A percentile compares a stretch with the other conserved stretches of the same genome.
Evolutionary conservation across 2,888 invertebrate genomes (phyloP).

Genomic region (Zaprionus bogoriensis): DNA sequence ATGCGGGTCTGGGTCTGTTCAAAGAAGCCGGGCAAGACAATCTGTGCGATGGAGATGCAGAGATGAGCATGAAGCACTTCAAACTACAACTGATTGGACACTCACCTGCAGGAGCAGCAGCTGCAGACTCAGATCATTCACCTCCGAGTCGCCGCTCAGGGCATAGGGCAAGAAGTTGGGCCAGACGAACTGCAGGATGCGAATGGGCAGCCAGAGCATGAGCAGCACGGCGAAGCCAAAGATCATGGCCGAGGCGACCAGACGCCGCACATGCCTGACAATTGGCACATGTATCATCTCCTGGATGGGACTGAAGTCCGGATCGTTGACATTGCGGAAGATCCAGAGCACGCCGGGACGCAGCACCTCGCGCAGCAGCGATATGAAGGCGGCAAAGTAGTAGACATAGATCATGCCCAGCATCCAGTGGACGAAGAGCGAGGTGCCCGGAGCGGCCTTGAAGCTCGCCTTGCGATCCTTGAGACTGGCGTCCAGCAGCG

Average conservation of each 20-base stretch:
- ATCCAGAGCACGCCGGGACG: slow-evolving; percentile 99
- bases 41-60: slow-evolving; percentile 82
- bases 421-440: slow-evolving; percentile 99
- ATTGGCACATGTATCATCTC: slow-evolving; percentile 99
- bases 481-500: slow-evolving; percentile 91
- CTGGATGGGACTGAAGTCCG: slow-evolving; percentile 98
- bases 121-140: slow-evolving; percentile 97
- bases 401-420: slow-evolving; percentile 99
- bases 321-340: slow-evolving; percentile 98
- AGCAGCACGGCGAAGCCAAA: slow-evolving; percentile 98
- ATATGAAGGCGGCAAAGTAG: slow-evolving; percentile 98
- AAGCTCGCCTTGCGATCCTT: slow-evolving; percentile 95
- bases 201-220: slow-evolving; percentile 97
- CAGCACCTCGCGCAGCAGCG: slow-evolving; percentile 95
- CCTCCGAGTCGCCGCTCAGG: slow-evolving; percentile 93
- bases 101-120: slow-evolving; percentile 91
- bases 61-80: background rate
- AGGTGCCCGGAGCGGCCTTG: slow-evolving; percentile 95
- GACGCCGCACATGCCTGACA: slow-evolving; percentile 92
- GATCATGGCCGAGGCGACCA: slow-evolving; percentile 96
- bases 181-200: slow-evolving; percentile 90
- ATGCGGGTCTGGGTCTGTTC: slow-evolving; percentile 98
- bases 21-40: slow-evolving; percentile 96
- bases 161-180: slow-evolving; percentile 98
- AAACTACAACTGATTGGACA: background rate